phyloP scores from a whole-genome alignment of 2,888 invertebrate genomes.

The Dynastes grantii region DNA sequence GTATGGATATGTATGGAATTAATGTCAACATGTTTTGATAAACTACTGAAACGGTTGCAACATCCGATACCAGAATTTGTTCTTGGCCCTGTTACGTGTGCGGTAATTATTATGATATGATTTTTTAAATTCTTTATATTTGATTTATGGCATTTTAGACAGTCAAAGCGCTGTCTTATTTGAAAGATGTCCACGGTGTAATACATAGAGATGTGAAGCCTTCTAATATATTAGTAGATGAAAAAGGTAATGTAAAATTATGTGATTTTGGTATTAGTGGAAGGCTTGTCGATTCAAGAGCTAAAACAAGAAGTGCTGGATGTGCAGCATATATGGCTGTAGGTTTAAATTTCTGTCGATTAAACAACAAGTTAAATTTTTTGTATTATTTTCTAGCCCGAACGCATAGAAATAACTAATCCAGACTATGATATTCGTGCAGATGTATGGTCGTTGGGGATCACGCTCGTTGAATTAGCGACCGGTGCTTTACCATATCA shows the following conservation, averaged over 20 bases:
- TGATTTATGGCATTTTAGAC: constrained; percentile 75
- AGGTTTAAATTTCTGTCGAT: constrained; percentile 66
- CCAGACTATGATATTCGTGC: constrained; percentile 99
- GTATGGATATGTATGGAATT: constrained; percentile 99
- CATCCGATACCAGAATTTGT: constrained; percentile 96
- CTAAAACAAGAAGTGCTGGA: constrained; percentile 96
- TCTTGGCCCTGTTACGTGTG: constrained; percentile 96
- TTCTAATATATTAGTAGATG: constrained; percentile 97
- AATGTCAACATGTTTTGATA: constrained; percentile 99
- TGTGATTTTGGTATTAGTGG: constrained; percentile 99
- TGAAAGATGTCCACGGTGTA: constrained; percentile 97
- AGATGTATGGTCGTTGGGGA: constrained; percentile 99
- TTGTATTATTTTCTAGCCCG: constrained; percentile 79
- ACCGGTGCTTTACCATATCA: constrained; percentile 96
- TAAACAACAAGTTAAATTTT: no score
- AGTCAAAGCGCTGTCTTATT: constrained; percentile 95
- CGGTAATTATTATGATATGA: constrained; percentile 75
- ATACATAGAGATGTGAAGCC: constrained; percentile 99
- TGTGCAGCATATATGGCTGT: constrained; percentile 99
- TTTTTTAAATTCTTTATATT: neutral
- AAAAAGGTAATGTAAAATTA: constrained; percentile 94
- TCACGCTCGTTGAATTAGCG: constrained; percentile 96
- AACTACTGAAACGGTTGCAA: constrained; percentile 88
- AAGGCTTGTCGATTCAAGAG: constrained; percentile 97
- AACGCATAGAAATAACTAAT: constrained; percentile 95